Base-by-base conservation (phyloP, 2,888 invertebrate genomes). In the Acanthococcus lagerstroemiae region DNA sequence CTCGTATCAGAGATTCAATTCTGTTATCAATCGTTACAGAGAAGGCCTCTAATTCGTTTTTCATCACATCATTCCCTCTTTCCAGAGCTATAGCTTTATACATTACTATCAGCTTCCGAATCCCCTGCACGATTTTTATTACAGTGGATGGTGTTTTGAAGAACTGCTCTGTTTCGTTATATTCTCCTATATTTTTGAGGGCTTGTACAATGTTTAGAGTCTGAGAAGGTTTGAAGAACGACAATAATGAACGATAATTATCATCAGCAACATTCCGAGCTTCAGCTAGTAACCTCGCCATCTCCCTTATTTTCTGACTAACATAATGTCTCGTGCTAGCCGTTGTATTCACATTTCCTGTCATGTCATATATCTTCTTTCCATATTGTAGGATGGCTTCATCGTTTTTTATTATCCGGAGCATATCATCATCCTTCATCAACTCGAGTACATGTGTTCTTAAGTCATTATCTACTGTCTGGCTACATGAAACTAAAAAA, bases 371-470 rank as follows among this genome's bases (percentile, higher is more conserved):
- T 30, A 30, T 30, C 12, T 30, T 30, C 12, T 30, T 30, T 9
- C 37, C 37, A 12, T 30, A 30, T 30, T 55, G 22, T 22, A 55
- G 7, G 7, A 55, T 55, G 6, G 25, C 15, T 15, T 15, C 15
- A 22, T 55, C 55, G 25, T 55, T 55, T 55, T 55, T 17, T 15
- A 15, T 12, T 5, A 55, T 15, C 5, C 4, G 6, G 6, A 25
- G 21, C 6, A 55, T 6, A 19, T 55, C 22, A 24, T 55, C 55
- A 22, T 55, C 55, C 22, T 55, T 55, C 55, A 55, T 55, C 15
- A n/a, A 24, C 4, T 6, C 6, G 4, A 55, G n/a, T 24, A 55
- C 24, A 15, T 55, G n/a, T 22, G n/a, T 55, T 15, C 37, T 30
- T 9, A 30, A 30, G 37, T 30, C 12, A 30, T 30, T 12, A 30